Percentiles rank a stretch among this genome's conserved stretches.
Conservation (phyloP, 2,888 invertebrate genomes). For the Pegoplata infirma region DNA sequence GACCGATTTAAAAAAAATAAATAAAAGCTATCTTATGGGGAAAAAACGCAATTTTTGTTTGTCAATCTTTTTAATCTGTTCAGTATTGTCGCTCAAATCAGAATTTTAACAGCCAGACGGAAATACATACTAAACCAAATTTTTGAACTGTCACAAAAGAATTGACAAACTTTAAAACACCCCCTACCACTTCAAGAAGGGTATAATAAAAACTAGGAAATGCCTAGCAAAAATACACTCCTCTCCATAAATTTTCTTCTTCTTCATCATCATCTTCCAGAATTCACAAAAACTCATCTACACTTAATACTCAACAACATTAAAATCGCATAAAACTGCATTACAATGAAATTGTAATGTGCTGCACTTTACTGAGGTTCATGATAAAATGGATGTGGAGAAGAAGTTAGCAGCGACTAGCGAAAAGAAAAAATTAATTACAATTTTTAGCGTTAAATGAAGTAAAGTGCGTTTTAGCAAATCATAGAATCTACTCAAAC, state of each 20-base stretch:
- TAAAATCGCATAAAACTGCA: slow-evolving; percentile 48
- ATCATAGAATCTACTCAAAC: slow-evolving; percentile 51
- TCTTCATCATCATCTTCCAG: slow-evolving; percentile 8
- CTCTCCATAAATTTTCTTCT: background rate
- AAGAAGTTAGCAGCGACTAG: too few species aligned
- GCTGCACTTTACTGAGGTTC: slow-evolving; percentile 15
- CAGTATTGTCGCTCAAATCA: too few species aligned
- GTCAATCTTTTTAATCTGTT: too few species aligned
- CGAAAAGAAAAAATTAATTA: slow-evolving; percentile 53
- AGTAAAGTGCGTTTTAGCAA: slow-evolving; percentile 60
- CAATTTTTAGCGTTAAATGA: slow-evolving; percentile 50
- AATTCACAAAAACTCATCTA: slow-evolving; percentile 35
- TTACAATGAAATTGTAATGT: slow-evolving; percentile 12
- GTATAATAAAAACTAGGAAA: slow-evolving; percentile 51
- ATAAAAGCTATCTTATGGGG: too few species aligned
- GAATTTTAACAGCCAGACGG: too few species aligned
- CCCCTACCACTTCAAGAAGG: too few species aligned
- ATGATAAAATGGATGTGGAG: slow-evolving; percentile 15
- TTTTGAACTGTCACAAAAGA: too few species aligned
- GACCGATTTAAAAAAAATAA: too few species aligned
- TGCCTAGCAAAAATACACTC: slow-evolving; percentile 41
- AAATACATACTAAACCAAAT: too few species aligned
- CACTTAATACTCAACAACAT: slow-evolving; percentile 39
- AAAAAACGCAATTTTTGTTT: too few species aligned
- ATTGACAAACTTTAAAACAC: too few species aligned